These are phyloP conservation scores for Timema podura DNA, from an alignment of 2,888 invertebrate genomes.

Conservation along the genomic window DNA sequence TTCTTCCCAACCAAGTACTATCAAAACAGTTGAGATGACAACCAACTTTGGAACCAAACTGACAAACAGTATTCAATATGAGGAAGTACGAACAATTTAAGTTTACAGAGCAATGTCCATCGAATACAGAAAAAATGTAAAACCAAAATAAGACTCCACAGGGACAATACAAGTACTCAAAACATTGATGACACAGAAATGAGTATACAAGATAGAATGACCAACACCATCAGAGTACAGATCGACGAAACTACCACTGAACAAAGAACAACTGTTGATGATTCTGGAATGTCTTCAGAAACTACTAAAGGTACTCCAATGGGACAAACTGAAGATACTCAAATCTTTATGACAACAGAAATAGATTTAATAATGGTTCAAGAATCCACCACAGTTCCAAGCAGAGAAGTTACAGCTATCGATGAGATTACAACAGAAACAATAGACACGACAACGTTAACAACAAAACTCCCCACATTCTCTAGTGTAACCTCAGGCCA, in stretches of 20 bases:
- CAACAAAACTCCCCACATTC: conserved; percentile 20
- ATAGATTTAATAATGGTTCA: background rate
- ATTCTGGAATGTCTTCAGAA: conserved; percentile 8
- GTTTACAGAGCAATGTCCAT: too few species aligned
- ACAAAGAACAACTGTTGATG: background rate
- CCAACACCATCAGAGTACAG: too few species aligned
- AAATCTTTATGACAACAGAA: background rate
- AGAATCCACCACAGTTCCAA: conserved; percentile 2
- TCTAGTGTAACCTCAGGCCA: background rate
- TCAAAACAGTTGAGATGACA: too few species aligned
- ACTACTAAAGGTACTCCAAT: conserved; percentile 28
- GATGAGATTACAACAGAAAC: conserved; percentile 8
- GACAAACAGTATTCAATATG: too few species aligned
- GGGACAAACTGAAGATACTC: background rate
- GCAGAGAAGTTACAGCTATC: conserved; percentile 14
- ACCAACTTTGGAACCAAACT: too few species aligned
- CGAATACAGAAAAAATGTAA: too few species aligned
- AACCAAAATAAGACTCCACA: too few species aligned
- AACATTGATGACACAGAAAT: too few species aligned
- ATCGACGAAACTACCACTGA: background rate
- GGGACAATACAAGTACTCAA: too few species aligned
- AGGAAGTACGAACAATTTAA: too few species aligned
- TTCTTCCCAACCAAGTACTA: too few species aligned
- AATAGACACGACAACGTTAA: conserved; percentile 26
- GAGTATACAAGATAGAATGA: too few species aligned